These are phyloP conservation scores for Cepaea hortensis DNA, from an alignment of 2,888 invertebrate species.

Conservation along the genomic window DNA sequence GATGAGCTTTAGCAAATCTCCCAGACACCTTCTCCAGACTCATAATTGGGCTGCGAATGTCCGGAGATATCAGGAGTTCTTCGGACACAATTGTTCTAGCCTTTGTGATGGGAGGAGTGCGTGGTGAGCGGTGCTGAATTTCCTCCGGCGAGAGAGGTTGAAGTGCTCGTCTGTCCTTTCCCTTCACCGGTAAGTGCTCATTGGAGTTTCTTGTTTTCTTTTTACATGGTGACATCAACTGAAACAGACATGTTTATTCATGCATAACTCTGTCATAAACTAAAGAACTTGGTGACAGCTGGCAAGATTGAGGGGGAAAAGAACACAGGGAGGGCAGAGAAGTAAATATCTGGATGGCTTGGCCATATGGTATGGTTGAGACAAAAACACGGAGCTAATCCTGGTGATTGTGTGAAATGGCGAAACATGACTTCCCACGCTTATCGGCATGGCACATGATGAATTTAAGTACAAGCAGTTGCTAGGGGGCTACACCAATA, in stretches of 20 bases:
- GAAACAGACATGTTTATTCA: not conserved
- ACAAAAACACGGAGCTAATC: no score
- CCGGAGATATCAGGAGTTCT: constrained; percentile 63
- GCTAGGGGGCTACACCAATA: no score
- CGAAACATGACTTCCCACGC: no score
- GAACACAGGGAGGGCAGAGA: no score
- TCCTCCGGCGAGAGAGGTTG: constrained; percentile 28
- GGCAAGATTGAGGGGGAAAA: no score
- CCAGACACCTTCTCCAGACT: constrained; percentile 31
- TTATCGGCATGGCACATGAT: no score
- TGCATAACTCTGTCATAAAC: not conserved
- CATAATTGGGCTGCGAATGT: constrained; percentile 59
- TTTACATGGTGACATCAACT: not conserved
- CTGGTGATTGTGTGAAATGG: no score
- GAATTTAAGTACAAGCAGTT: no score
- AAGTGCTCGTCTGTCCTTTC: not conserved
- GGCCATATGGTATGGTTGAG: no score
- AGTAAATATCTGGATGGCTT: no score
- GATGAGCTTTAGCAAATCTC: not conserved
- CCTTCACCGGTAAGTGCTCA: constrained; percentile 6
- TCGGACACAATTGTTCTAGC: constrained; percentile 52
- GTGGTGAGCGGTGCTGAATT: constrained; percentile 28
- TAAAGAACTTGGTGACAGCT: no score
- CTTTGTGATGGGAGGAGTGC: not conserved
- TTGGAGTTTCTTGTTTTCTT: not conserved